These are phyloP conservation scores for Ceratothoa steindachneri DNA, from an alignment of 2,888 invertebrate genomes.

Conservation along the genomic window DNA sequence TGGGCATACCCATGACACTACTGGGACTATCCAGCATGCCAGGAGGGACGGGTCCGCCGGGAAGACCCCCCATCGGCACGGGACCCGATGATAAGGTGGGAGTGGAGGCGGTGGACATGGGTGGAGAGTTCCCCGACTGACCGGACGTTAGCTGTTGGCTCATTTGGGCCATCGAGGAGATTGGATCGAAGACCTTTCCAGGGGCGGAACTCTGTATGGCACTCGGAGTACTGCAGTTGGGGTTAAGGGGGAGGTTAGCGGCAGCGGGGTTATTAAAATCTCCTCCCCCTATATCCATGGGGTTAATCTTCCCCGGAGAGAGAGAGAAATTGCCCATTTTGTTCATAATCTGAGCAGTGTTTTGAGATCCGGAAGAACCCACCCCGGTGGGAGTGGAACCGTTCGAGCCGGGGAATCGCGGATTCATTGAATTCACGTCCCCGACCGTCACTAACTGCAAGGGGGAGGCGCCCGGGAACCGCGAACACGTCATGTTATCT, in stretches of 20 bases:
- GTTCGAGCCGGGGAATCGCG: slow-evolving; percentile 22
- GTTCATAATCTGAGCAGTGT: slow-evolving; percentile 27
- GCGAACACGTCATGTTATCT: slow-evolving; percentile 23
- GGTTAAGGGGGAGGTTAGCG: slow-evolving; percentile 54
- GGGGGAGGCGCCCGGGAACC: slow-evolving; percentile 43
- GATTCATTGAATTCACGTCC: slow-evolving; percentile 29
- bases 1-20: slow-evolving; percentile 34
- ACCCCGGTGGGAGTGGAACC: not conserved
- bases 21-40: slow-evolving; percentile 16
- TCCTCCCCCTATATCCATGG: slow-evolving; percentile 49
- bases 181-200: slow-evolving; percentile 72
- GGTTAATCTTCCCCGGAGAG: slow-evolving; percentile 47
- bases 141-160: slow-evolving; percentile 73
- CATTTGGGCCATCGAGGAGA: slow-evolving; percentile 90
- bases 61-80: slow-evolving; percentile 21
- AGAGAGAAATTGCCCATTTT: slow-evolving; percentile 41
- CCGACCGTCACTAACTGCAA: slow-evolving; percentile 20
- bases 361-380: not conserved
- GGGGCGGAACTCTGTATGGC: slow-evolving; percentile 50
- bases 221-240: slow-evolving; percentile 50
- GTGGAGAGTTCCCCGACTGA: slow-evolving; percentile 27
- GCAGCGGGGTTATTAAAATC: slow-evolving; percentile 36
- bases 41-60: slow-evolving; percentile 31
- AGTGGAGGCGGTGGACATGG: slow-evolving; percentile 58
- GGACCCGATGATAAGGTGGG: slow-evolving; percentile 35